A percentile compares a stretch with the other conserved stretches of the same genome.
phyloP scores from a whole-genome alignment of 2,797 vertebrate species.

The Mallotus villosus region DNA sequence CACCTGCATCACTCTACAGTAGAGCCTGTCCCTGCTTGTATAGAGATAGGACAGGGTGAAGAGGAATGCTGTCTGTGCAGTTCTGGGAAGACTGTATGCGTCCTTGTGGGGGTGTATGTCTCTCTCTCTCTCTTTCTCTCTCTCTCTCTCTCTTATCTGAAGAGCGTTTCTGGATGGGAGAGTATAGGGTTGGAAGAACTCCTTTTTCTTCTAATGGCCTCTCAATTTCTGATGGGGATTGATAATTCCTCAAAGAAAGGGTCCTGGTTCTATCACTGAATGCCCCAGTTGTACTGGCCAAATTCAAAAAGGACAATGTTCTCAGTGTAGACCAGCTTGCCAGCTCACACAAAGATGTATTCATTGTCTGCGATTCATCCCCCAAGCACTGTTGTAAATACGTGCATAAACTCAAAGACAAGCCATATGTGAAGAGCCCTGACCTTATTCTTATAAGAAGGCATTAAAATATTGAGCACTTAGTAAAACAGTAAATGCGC shows the following conservation, averaged over 20 bases:
- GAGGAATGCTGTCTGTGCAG: conserved; percentile 50
- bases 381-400: conserved; percentile 44
- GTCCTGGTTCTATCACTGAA: too few relatives aligned
- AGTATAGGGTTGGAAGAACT: neutral
- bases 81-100: conserved; percentile 22
- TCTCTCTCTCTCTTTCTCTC: neutral
- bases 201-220: neutral
- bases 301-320: conserved; percentile 57
- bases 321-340: conserved; percentile 52
- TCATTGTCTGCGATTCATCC: conserved; percentile 51
- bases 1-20: conserved; percentile 29
- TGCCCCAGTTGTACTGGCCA: conserved; percentile 52
- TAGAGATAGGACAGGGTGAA: conserved; percentile 18
- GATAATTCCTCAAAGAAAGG: too few relatives aligned
- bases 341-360: conserved; percentile 52
- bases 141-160: neutral
- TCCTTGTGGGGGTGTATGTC: neutral
- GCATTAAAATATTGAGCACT: conserved; percentile 18
- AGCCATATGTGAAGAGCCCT: conserved; percentile 36
- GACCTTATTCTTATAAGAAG: conserved; percentile 41
- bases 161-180: too few relatives aligned
- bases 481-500: conserved; percentile 1
- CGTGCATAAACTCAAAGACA: conserved; percentile 35
- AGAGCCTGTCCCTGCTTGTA: conserved; percentile 54
- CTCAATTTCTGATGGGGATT: neutral